A percentile compares a stretch with the other conserved stretches of the same genome.
Conservation (phyloP, 2,797 vertebrate species). For the Cetoscarus ocellatus region DNA sequence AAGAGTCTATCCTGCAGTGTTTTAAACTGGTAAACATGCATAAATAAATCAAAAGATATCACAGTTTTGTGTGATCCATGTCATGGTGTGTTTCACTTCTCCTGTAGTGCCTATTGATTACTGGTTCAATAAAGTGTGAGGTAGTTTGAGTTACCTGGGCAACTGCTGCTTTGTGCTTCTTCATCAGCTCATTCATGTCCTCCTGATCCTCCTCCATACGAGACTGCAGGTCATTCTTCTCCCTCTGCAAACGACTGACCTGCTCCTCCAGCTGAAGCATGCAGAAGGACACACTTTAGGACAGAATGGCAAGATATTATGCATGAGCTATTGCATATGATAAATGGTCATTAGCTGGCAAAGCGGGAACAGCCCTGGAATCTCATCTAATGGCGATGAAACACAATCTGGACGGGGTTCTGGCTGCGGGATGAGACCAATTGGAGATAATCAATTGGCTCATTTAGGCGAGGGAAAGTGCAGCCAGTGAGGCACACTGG, state of each 20-base stretch:
- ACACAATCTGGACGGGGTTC: constrained; percentile 70
- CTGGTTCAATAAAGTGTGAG: neutral
- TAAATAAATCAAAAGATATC: neutral
- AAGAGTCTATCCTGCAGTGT: neutral
- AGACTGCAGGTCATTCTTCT: constrained; percentile 97
- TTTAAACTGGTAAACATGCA: neutral
- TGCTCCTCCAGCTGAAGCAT: constrained; percentile 94
- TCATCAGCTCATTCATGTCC: constrained; percentile 98
- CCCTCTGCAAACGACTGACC: constrained; percentile 94
- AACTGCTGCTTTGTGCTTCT: constrained; percentile 97
- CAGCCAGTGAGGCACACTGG: constrained; percentile 68
- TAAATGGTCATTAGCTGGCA: constrained; percentile 77
- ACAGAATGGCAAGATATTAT: constrained; percentile 69
- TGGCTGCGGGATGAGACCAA: constrained; percentile 77
- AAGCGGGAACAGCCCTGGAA: constrained; percentile 62
- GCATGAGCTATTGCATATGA: constrained; percentile 78
- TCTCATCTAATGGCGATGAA: constrained; percentile 73
- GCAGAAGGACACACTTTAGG: constrained; percentile 43
- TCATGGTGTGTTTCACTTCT: neutral
- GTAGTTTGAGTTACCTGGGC: constrained; percentile 87
- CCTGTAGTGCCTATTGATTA: neutral
- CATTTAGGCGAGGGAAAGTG: constrained; percentile 73
- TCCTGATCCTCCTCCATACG: constrained; percentile 98
- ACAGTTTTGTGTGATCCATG: neutral
- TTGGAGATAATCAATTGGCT: constrained; percentile 83